phyloP scores from a whole-genome alignment of 2,888 invertebrate genomes.

The Tenthredo scrophulariae region DNA sequence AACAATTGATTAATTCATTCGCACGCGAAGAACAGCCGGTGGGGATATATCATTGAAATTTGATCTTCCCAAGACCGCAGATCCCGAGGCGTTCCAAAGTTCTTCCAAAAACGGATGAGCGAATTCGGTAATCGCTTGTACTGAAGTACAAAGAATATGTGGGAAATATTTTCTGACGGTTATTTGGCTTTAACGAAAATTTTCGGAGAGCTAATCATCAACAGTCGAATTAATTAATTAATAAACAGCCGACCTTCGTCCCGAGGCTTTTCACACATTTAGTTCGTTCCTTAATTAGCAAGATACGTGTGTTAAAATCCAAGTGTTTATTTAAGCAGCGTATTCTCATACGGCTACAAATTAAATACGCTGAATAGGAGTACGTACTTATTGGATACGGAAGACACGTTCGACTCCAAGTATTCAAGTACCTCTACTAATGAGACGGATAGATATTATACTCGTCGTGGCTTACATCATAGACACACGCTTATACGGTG shows the following conservation, averaged over 20 bases:
- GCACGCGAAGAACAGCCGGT: neutral
- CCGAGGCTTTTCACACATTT: neutral
- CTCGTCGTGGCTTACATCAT: neutral
- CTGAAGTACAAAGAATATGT: neutral
- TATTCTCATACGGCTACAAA: neutral
- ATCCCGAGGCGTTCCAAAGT: conserved; percentile 11
- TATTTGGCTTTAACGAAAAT: neutral
- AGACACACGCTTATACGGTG: neutral
- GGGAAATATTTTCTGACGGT: neutral
- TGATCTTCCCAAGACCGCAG: neutral
- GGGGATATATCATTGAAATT: neutral
- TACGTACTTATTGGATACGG: neutral
- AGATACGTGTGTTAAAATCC: neutral
- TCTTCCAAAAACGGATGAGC: neutral
- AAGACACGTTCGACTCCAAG: neutral
- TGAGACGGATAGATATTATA: neutral
- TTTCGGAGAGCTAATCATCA: neutral
- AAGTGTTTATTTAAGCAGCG: neutral
- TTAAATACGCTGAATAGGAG: neutral
- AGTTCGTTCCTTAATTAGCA: neutral
- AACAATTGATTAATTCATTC: neutral
- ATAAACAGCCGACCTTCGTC: neutral
- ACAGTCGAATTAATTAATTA: neutral
- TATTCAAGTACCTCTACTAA: neutral
- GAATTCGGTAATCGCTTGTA: neutral